These are phyloP conservation scores for Phyllotis vaccarum DNA, from an alignment of 2,797 vertebrate species.

Conservation along the genomic window DNA sequence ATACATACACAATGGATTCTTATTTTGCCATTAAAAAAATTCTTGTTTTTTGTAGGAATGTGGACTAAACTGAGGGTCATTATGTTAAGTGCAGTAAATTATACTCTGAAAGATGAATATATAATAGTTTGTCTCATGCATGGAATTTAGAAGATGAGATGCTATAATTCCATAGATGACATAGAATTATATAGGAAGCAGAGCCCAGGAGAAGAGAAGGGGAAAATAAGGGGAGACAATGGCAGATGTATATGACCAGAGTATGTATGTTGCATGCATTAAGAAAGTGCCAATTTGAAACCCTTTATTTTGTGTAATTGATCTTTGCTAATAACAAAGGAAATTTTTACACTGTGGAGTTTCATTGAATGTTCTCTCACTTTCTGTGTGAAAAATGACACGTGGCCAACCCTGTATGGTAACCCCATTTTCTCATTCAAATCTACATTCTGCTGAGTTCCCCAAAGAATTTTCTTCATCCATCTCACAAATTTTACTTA, in stretches of 20 bases:
- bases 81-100: neutral
- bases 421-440: neutral
- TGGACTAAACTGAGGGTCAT: neutral
- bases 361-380: neutral
- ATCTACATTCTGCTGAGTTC: neutral
- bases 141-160: neutral
- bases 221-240: neutral
- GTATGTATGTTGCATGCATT: neutral
- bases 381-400: neutral
- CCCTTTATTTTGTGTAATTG: neutral
- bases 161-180: neutral
- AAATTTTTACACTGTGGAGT: neutral
- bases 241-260: too few relatives aligned
- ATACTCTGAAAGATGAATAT: neutral
- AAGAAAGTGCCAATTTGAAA: neutral
- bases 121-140: neutral
- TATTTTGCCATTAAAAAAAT: neutral
- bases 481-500: neutral
- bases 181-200: neutral
- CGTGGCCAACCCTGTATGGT: neutral
- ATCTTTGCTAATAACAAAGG: neutral
- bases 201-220: neutral
- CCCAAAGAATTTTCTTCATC: neutral
- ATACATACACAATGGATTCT: neutral
- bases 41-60: neutral